Evolutionary conservation across 1,140 invertebrate species (phyloP), one percentile per base, ranked within the genome.

Genomic region (Lerema accius): DNA sequence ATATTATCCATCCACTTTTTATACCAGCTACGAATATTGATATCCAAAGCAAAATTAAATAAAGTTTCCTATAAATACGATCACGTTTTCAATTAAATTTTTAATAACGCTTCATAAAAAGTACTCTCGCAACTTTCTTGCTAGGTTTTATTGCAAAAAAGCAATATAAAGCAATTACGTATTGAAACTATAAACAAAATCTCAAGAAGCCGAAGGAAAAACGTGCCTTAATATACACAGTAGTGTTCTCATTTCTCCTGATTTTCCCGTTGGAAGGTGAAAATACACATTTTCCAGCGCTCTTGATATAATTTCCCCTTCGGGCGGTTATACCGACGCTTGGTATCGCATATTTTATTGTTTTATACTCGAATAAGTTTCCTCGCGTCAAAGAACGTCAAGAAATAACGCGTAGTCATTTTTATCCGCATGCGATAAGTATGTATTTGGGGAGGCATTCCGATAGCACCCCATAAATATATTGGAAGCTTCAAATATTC

Each of bases 331-430:
- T 56, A 65, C 46, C 42, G 49, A 56, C 58, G 46, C 45, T 37
- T 58, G 43, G 35, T 67, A 32, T 43, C 40, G 13, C 39, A 56
- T 67, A 69, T 69, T 76, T 70, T 74, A 75, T 79, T 75, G 60
- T 74, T 68, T 76, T 73, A 75, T 67, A 70, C 56, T 49, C 50
- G 67, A 69, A 70, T 65, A 75, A 50, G 63, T 72, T 76, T 72
- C 28, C 56, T 72, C 72, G 64, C 76, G 72, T 79, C 76, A 77
- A 70, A 77, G 65, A 65, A 43, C 71, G 63, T 76, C 77, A 78
- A 75, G 63, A 71, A 65, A 69, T 69, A 69, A 66, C 65, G 58
- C 46, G 49, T 56, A 59, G 60, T 40, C 65, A 39, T 67, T 65
- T 55, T 65, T 68, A 63, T 63, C 53, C 39, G 48, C 26, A 45